These are phyloP conservation scores for Catocala sponsa DNA, from an alignment of 2,888 invertebrate genomes.

Conservation along the genomic window DNA sequence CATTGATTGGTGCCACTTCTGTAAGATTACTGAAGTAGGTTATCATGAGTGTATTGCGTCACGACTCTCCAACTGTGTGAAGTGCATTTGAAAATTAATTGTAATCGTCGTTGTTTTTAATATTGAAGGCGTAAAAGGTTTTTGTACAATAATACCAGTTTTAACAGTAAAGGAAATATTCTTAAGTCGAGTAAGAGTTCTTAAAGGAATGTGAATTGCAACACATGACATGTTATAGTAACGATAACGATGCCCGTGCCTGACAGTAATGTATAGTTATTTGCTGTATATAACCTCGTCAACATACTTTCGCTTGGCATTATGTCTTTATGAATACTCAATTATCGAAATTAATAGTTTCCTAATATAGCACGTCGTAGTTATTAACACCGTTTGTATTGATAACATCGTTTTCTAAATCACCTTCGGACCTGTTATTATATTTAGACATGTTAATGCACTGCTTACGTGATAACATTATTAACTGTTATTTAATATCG, in stretches of 20 bases:
- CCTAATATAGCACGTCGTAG: conserved; percentile 37
- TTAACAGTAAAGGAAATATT: too few relatives aligned
- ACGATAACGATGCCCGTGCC: too few relatives aligned
- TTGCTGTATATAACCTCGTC: too few relatives aligned
- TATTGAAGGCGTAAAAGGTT: conserved; percentile 20
- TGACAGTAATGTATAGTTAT: too few relatives aligned
- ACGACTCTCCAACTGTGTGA: not conserved
- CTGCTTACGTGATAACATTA: not conserved
- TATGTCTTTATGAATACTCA: conserved; percentile 7
- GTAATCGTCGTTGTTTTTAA: conserved; percentile 15
- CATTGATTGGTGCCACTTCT: conserved; percentile 16
- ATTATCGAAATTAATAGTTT: conserved; percentile 9
- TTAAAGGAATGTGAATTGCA: too few relatives aligned
- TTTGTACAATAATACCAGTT: not conserved
- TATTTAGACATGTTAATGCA: conserved; percentile 8
- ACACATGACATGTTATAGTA: too few relatives aligned
- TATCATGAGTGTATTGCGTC: conserved; percentile 17
- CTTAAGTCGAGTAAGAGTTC: too few relatives aligned
- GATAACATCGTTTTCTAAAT: conserved; percentile 29
- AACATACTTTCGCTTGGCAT: too few relatives aligned
- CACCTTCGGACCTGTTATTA: conserved; percentile 29
- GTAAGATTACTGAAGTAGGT: conserved; percentile 22
- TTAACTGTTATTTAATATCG: too few relatives aligned
- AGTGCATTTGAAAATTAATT: conserved; percentile 17
- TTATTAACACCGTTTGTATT: conserved; percentile 37